Conservation (phyloP, 2,797 vertebrate genomes). For the Sebastes minor region DNA sequence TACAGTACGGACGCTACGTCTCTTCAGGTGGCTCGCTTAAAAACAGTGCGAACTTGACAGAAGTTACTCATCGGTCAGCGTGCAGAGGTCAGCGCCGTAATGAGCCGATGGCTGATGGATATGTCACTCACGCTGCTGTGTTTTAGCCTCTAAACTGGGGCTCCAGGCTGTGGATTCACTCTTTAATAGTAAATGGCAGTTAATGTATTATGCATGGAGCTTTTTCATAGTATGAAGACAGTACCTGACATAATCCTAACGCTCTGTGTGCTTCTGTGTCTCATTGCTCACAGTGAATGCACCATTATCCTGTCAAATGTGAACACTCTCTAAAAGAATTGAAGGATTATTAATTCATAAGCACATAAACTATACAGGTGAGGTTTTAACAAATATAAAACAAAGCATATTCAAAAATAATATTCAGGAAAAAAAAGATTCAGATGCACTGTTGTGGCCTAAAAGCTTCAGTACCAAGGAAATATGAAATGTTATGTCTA, state of each 20-base stretch:
- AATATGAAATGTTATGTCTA: background rate
- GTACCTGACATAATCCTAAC: background rate
- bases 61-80: conserved; percentile 19
- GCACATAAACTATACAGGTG: background rate
- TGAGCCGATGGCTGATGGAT: conserved; percentile 9
- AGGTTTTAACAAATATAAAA: background rate
- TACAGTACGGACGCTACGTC: background rate
- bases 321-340: background rate
- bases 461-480: background rate
- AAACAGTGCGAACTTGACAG: conserved; percentile 8
- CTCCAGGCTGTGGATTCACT: background rate
- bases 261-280: background rate
- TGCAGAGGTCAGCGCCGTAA: conserved; percentile 4
- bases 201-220: conserved; percentile 17
- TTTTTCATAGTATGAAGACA: background rate
- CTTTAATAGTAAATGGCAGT: conserved; percentile 10
- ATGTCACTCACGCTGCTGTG: background rate
- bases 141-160: background rate
- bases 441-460: background rate
- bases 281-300: background rate
- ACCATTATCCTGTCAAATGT: background rate
- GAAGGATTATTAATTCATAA: background rate
- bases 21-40: conserved; percentile 15
- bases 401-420: background rate
- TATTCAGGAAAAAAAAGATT: background rate